Evolutionary conservation across 1,140 invertebrate species (phyloP).

Genomic region (Condylostylus longicornis): DNA sequence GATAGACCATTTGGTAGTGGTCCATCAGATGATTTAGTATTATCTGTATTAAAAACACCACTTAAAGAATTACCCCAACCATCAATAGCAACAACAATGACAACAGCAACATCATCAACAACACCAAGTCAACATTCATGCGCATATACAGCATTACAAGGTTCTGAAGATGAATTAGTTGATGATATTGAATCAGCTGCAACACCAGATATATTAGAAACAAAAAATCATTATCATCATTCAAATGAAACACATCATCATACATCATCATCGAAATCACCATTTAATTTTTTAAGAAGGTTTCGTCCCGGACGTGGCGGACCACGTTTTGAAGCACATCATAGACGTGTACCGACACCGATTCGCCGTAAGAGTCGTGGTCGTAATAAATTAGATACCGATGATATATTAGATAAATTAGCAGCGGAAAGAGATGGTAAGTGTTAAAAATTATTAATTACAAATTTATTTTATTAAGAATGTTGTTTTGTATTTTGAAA

Average conservation of each 20-base stretch:
- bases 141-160: slow-evolving; percentile 29
- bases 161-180: slow-evolving; percentile 34
- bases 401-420: slow-evolving; percentile 5
- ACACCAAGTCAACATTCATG: slow-evolving; percentile 5
- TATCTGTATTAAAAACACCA: slow-evolving; percentile 43
- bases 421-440: background rate
- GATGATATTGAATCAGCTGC: slow-evolving; percentile 11
- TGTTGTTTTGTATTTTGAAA: too few relatives aligned
- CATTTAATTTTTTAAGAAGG: slow-evolving; percentile 35
- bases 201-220: slow-evolving; percentile 14
- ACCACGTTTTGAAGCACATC: slow-evolving; percentile 40
- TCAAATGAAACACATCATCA: too few relatives aligned
- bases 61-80: too few relatives aligned
- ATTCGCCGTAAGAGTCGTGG: slow-evolving; percentile 37
- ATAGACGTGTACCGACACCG: slow-evolving; percentile 43
- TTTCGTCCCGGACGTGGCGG: slow-evolving; percentile 28
- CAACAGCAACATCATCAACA: background rate
- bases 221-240: slow-evolving; percentile 6
- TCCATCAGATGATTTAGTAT: slow-evolving; percentile 37
- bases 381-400: too few relatives aligned
- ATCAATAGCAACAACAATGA: too few relatives aligned
- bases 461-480: too few relatives aligned
- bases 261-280: slow-evolving; percentile 11
- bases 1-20: slow-evolving; percentile 16
- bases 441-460: too few relatives aligned